These are phyloP conservation scores for Empis livida DNA, from an alignment of 2,888 invertebrate genomes.

Conservation along the genomic window DNA sequence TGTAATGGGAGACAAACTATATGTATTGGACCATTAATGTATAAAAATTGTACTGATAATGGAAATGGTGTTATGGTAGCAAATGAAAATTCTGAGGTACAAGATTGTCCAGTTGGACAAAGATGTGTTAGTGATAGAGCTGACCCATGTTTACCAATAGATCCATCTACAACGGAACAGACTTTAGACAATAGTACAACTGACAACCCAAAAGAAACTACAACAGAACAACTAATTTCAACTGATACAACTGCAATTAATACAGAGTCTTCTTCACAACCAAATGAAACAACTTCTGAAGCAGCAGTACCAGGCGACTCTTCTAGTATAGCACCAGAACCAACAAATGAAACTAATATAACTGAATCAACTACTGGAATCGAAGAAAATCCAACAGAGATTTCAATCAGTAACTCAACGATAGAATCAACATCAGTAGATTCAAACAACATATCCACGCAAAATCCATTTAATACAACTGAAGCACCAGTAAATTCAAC, in stretches of 20 bases:
- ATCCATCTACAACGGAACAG: background rate
- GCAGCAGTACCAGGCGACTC: background rate
- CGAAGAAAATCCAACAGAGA: constrained; percentile 1
- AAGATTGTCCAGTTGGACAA: background rate
- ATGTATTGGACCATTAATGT: constrained; percentile 27
- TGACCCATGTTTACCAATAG: background rate
- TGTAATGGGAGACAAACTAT: constrained; percentile 25
- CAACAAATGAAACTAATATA: background rate
- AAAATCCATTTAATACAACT: constrained; percentile 7
- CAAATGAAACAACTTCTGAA: background rate
- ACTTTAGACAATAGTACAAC: background rate
- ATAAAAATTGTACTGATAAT: constrained; percentile 19
- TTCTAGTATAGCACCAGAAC: constrained; percentile 1
- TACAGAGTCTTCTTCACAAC: no score
- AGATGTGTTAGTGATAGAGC: background rate
- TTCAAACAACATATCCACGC: background rate
- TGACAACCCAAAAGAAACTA: background rate
- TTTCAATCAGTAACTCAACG: background rate
- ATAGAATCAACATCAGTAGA: constrained; percentile 5
- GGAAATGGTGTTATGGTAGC: constrained; percentile 16
- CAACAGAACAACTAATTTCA: background rate
- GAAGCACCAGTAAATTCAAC: background rate
- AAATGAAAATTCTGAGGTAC: constrained; percentile 13
- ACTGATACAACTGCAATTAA: no score
- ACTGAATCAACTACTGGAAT: constrained; percentile 1